Evolutionary conservation across 2,888 invertebrate species (phyloP).

Genomic region (Oxycera nigricornis): DNA sequence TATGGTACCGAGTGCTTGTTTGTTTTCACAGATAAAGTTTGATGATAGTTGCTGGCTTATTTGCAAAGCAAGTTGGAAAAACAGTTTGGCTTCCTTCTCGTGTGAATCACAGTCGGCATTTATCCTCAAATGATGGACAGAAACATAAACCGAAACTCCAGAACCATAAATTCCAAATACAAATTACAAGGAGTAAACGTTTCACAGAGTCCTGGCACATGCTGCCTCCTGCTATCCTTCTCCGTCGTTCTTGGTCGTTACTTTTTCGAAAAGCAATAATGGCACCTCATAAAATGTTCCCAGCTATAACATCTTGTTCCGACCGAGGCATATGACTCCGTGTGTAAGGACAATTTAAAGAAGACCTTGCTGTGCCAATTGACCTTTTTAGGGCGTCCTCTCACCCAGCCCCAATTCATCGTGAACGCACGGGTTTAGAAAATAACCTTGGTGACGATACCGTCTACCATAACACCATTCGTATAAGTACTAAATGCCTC

Average conservation of each 20-base stretch:
- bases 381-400: not conserved
- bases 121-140: not conserved
- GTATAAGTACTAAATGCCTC: not conserved
- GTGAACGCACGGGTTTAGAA: not conserved
- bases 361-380: not conserved
- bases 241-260: no score
- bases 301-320: conserved; percentile 36
- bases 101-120: not conserved
- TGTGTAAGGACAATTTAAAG: conserved; percentile 11
- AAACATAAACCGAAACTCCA: no score
- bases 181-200: no score
- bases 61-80: not conserved
- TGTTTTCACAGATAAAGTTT: no score
- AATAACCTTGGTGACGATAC: not conserved
- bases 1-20: not conserved
- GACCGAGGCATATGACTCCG: conserved; percentile 1
- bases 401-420: not conserved
- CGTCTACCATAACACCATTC: not conserved
- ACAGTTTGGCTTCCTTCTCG: not conserved
- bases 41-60: not conserved
- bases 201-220: no score
- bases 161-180: no score
- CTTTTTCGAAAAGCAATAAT: conserved; percentile 34
- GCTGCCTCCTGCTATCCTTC: no score
- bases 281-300: conserved; percentile 38